A percentile compares a stretch with the other conserved stretches of the same genome.
Conservation (phyloP, 2,113 vertebrate genomes). For the Fukomys damarensis region DNA sequence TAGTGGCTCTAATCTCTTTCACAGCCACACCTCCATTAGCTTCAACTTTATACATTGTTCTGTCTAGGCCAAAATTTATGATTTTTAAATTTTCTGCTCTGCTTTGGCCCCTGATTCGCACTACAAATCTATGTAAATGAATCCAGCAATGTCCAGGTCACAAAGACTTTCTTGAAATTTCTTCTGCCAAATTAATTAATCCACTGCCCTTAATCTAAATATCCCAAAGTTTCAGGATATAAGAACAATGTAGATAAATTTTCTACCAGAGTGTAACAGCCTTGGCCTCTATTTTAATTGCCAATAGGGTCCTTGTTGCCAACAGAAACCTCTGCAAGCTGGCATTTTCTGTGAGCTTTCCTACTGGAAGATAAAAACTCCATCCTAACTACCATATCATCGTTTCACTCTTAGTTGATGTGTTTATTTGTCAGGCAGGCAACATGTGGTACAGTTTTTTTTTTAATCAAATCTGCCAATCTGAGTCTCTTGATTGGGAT, state of each 20-base stretch:
- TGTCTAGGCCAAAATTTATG: neutral
- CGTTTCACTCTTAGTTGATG: neutral
- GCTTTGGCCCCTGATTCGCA: neutral
- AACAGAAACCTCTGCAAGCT: neutral
- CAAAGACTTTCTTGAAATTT: neutral
- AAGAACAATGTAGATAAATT: neutral
- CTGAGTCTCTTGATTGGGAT: neutral
- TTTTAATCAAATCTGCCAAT: neutral
- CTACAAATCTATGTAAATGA: neutral
- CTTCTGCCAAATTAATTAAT: neutral
- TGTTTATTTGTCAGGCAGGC: neutral
- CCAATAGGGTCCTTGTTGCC: neutral
- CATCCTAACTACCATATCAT: neutral
- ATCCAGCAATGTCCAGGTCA: neutral
- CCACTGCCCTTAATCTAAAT: neutral
- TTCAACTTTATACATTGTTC: neutral
- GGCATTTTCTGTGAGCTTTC: neutral
- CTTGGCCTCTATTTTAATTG: neutral
- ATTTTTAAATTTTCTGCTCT: neutral
- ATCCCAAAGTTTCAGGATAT: neutral
- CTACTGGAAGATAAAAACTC: neutral
- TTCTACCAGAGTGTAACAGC: neutral
- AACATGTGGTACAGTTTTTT: neutral
- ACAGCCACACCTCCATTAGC: neutral
- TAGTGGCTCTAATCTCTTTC: neutral